Base-by-base conservation (phyloP, 2,797 vertebrate species). In the Gallinago stenura region DNA sequence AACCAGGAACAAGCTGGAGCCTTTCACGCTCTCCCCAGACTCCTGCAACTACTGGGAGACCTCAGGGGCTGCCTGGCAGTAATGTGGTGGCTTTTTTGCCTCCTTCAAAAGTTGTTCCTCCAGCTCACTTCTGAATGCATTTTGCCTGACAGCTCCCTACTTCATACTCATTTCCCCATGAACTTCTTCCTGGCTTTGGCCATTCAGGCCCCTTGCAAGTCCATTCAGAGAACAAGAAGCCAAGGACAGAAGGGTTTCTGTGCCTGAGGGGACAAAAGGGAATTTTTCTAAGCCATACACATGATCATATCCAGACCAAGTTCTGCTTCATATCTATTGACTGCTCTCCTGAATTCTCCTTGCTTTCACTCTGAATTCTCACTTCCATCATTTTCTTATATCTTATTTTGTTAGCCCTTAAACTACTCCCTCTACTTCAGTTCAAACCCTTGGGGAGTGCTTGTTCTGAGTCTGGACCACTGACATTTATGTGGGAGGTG, bases 401-500 rank as follows among this genome's bases (percentile, higher is more conserved):
- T 37, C 45, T 84, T 45, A n/a, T 53, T 58, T 93, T 79, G 58
- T 81, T 80, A 84, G 33, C 33, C 48, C 57, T 89, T 35, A 35
- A 84, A 73, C 72, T 83, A 89, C 13, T n/a, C 11, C 11, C 35
- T 71, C 60, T 77, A 24, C 35, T 93, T 88, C 72, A 83, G 13
- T 5, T 79, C 60, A 92, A 84, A 87, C 28, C 25, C 31, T 90
- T 87, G 50, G 12, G 39, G 22, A 92, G 50, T 57, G 60, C 64
- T 83, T 90, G 17, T 73, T 92, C 71, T 33, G 41, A 94, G 53
- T 53, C 37, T 50, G 57, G 87, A 87, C 87, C 78, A 70, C 48
- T 64, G 48, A 84, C 68, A 80, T 82, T 65, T 80, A 43, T 17
- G 84, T 96, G 48, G 92, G 85, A 92, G 68, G 77, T 84, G 84